Evolutionary conservation across 2,797 vertebrate genomes (phyloP), one percentile per base, ranked within the genome.

Genomic region (Mallotus villosus): DNA sequence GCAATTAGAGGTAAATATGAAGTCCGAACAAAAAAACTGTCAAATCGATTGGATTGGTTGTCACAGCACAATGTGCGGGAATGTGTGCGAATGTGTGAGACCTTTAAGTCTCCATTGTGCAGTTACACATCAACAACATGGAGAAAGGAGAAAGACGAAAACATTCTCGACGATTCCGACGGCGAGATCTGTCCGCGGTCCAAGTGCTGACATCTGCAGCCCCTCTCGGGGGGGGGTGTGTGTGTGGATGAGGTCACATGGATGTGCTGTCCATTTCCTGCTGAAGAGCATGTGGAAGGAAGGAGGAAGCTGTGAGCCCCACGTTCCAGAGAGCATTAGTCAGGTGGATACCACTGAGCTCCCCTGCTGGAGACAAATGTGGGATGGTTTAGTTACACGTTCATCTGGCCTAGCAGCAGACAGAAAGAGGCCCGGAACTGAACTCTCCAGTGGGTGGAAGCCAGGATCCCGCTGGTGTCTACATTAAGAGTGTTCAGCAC

Each of bases 301-400:
- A 89, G 82, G 78, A 73, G 75, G 78, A 74, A 29, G 53, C 89
- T 86, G 85, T 83, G 84, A 79, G 67, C 68, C 71, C 71, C 78
- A 72, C 77, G 74, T 71, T 5, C 60, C 24, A 67, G 78, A 74
- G 74, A 60, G 78, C 22, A 9, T 41, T 41, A 59, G 78, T 87
- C 88, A 89, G 85, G 84, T 87, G 81, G 81, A 82, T 80, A 81
- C 75, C 70, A 84, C 79, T 76, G 85, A 71, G 87, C 63, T 8
- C 73, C 73, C 82, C 81, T 57, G 77, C 90, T 84, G 87, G 68
- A 87, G 76, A 85, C 90, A 92, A 90, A 91, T 90, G 89, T 83
- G 0, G 27, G 0, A 29, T 29, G 82, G 73, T 72, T 76, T 84
- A 90, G 89, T 89, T 90, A 89, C 41, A 67, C 84, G 82, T 80